These are phyloP conservation scores for Drosophila oshimai DNA, from an alignment of 1,140 invertebrate species.

Conservation along the genomic window DNA sequence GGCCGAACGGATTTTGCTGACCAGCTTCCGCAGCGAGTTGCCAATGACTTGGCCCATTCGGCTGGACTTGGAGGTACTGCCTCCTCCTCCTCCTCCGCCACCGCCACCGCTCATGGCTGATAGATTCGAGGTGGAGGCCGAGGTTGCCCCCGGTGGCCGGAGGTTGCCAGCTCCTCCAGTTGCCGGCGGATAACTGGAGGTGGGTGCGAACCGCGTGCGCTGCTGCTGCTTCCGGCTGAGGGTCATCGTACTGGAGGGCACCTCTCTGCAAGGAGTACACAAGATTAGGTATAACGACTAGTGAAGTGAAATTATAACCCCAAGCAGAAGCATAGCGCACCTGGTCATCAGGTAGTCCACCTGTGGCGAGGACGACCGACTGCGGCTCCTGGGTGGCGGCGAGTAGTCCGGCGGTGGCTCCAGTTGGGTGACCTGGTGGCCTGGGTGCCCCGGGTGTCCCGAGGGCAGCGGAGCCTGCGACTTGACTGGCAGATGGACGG, in stretches of 20 bases:
- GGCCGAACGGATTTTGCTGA: slow-evolving; percentile 90
- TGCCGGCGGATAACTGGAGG: slow-evolving; percentile 77
- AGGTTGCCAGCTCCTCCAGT: slow-evolving; percentile 70
- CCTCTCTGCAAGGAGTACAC: not conserved
- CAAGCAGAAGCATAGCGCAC: too few relatives aligned
- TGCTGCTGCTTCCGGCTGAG: slow-evolving; percentile 85
- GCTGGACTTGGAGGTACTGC: slow-evolving; percentile 49
- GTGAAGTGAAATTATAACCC: too few relatives aligned
- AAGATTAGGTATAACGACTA: not conserved
- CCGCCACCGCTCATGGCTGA: slow-evolving; percentile 58
- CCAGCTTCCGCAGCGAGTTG: slow-evolving; percentile 89
- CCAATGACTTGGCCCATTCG: slow-evolving; percentile 85
- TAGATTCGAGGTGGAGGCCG: slow-evolving; percentile 60
- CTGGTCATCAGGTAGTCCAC: slow-evolving; percentile 56
- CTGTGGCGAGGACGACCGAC: slow-evolving; percentile 82
- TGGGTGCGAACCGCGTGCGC: slow-evolving; percentile 86
- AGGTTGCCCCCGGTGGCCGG: slow-evolving; percentile 38
- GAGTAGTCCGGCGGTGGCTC: slow-evolving; percentile 89
- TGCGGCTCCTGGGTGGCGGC: slow-evolving; percentile 84
- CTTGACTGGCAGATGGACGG: not conserved
- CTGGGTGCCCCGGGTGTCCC: too few relatives aligned
- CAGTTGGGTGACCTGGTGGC: slow-evolving; percentile 24
- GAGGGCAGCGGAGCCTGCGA: slow-evolving; percentile 4
- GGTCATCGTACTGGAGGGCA: slow-evolving; percentile 64
- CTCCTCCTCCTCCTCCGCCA: not conserved